Percentiles rank a stretch among this genome's conserved stretches.
Evolutionary conservation across 2,113 vertebrate species (phyloP).

Genomic region (Chelonoidis abingdonii): DNA sequence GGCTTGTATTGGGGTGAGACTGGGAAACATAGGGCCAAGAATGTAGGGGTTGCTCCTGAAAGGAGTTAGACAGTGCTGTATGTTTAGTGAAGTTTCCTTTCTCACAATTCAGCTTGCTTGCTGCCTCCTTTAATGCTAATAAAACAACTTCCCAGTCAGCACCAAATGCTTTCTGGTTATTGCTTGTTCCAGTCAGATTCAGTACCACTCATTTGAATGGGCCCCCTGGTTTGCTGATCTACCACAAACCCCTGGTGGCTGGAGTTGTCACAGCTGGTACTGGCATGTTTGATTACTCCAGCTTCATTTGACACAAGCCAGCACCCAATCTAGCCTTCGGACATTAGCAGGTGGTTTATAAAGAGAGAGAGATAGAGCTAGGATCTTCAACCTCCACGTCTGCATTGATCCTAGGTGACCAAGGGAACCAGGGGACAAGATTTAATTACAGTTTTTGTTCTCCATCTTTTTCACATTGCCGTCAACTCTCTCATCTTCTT

Average conservation of each 20-base stretch:
- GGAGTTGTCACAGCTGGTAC: background rate
- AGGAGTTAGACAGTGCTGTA: background rate
- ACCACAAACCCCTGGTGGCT: background rate
- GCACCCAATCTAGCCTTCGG: slow-evolving; percentile 19
- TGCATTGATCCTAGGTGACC: background rate
- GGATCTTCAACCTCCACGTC: background rate
- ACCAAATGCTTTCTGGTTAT: background rate
- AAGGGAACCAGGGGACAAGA: background rate
- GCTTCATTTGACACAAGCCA: slow-evolving; percentile 28
- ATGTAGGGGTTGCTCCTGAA: background rate
- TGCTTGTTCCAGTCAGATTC: background rate
- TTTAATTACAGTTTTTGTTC: background rate
- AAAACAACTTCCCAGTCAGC: background rate
- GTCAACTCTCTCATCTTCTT: background rate
- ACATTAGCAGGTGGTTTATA: background rate
- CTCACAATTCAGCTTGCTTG: background rate
- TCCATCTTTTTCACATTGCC: background rate
- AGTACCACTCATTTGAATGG: background rate
- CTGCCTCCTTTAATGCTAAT: background rate
- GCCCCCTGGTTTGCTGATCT: background rate
- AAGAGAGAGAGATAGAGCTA: background rate
- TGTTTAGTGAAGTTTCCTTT: background rate
- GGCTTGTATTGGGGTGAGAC: accelerated
- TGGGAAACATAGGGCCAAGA: accelerated
- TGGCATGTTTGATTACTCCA: background rate